Evolutionary conservation across 1,140 invertebrate genomes (phyloP).

Genomic region (Apis cerana): DNA sequence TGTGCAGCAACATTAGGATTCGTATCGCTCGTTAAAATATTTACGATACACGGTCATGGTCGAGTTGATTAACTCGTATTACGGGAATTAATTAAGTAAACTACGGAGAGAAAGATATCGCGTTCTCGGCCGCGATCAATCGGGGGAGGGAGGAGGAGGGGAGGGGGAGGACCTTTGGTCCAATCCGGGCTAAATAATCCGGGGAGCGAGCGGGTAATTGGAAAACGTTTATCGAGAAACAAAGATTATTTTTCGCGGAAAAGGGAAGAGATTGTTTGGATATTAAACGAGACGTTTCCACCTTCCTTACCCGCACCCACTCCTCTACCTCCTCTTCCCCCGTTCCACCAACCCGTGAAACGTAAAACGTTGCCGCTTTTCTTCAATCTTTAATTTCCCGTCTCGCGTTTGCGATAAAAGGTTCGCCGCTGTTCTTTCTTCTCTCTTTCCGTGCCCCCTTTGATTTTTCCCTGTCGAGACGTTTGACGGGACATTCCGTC

Average conservation of each 20-base stretch:
- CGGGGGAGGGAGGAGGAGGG: background rate
- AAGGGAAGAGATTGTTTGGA: background rate
- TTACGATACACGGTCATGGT: constrained; percentile 32
- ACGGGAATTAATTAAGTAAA: constrained; percentile 52
- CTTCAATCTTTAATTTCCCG: constrained; percentile 79
- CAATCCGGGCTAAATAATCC: background rate
- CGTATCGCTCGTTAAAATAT: constrained; percentile 57
- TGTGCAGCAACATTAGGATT: constrained; percentile 56
- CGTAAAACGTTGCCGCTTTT: constrained; percentile 54
- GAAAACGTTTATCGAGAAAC: background rate
- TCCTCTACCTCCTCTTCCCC: background rate
- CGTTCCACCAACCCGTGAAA: constrained; percentile 38
- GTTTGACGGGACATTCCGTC: constrained; percentile 73
- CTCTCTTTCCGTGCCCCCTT: constrained; percentile 71
- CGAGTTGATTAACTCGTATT: constrained; percentile 52
- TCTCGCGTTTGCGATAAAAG: constrained; percentile 72
- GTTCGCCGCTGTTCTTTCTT: constrained; percentile 51
- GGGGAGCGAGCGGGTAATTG: background rate
- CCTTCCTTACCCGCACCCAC: background rate
- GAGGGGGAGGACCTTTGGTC: background rate
- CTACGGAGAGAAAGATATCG: constrained; percentile 31
- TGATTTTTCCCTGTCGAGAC: constrained; percentile 79
- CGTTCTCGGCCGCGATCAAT: background rate
- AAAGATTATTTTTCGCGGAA: background rate
- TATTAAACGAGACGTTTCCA: background rate